These are phyloP conservation scores for Sylvicapra grimmia DNA, from an alignment of 2,113 vertebrate genomes.

Conservation along the genomic window DNA sequence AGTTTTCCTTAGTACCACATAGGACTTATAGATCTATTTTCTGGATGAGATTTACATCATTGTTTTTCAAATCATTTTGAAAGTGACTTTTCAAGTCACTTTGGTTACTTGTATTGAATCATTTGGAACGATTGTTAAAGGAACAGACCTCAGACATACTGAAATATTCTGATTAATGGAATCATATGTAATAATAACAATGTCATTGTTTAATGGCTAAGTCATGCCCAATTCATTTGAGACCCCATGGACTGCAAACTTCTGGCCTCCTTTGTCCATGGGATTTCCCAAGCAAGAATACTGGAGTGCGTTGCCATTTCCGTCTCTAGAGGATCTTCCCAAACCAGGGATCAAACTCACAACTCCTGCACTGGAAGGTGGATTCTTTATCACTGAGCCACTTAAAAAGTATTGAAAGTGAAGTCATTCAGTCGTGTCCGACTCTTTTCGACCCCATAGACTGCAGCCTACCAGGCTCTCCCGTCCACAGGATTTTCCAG, in stretches of 20 bases:
- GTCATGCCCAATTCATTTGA: not conserved
- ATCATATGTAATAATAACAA: not conserved
- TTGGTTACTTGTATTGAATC: not conserved
- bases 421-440: too few species aligned
- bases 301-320: not conserved
- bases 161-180: not conserved
- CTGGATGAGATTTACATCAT: not conserved
- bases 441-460: too few species aligned
- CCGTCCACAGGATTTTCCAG: too few species aligned
- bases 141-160: not conserved
- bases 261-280: not conserved
- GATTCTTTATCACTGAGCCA: not conserved
- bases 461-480: too few species aligned
- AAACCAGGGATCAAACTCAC: not conserved
- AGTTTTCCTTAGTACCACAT: not conserved
- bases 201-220: not conserved
- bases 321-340: not conserved
- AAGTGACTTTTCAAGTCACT: not conserved
- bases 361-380: not conserved
- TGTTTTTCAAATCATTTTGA: not conserved
- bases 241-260: not conserved
- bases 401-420: not conserved
- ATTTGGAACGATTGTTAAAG: not conserved
- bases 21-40: not conserved
- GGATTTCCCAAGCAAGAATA: not conserved